Evolutionary conservation across 2,888 invertebrate genomes (phyloP).

Genomic region (Drosophila dives): DNA sequence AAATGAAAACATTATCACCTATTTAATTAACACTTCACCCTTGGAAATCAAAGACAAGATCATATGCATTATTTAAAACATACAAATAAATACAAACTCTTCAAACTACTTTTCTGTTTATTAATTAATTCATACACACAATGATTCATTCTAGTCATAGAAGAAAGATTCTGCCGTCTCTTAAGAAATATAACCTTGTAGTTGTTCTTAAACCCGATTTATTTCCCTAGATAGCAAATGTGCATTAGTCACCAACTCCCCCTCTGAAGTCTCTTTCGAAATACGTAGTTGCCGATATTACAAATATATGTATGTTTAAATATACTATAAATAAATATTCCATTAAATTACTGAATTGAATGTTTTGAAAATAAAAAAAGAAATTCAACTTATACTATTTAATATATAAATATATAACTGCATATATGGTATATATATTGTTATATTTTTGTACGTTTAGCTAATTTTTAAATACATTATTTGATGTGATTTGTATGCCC

Average conservation of each 20-base stretch:
- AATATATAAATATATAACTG: constrained; percentile 35
- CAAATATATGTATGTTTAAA: constrained; percentile 29
- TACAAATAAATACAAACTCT: constrained; percentile 51
- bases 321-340: constrained; percentile 40
- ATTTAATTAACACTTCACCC: constrained; percentile 53
- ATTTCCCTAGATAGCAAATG: constrained; percentile 35
- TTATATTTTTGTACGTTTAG: constrained; percentile 81
- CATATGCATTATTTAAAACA: constrained; percentile 60
- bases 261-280: constrained; percentile 29
- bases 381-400: constrained; percentile 42
- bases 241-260: constrained; percentile 7
- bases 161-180: constrained; percentile 8
- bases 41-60: constrained; percentile 60
- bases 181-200: constrained; percentile 14
- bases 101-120: constrained; percentile 42
- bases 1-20: constrained; percentile 25
- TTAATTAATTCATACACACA: constrained; percentile 2
- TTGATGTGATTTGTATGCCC: constrained; percentile 79
- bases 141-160: constrained; percentile 49
- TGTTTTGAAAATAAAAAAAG: constrained; percentile 15
- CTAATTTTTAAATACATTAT: constrained; percentile 79
- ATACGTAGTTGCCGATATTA: constrained; percentile 41
- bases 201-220: constrained; percentile 36
- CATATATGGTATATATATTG: constrained; percentile 58
- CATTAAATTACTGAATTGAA: constrained; percentile 47